Percentiles rank a stretch among this genome's conserved stretches.
Evolutionary conservation across 2,888 invertebrate genomes (phyloP).

Genomic region (Peribatodes rhomboidaria): DNA sequence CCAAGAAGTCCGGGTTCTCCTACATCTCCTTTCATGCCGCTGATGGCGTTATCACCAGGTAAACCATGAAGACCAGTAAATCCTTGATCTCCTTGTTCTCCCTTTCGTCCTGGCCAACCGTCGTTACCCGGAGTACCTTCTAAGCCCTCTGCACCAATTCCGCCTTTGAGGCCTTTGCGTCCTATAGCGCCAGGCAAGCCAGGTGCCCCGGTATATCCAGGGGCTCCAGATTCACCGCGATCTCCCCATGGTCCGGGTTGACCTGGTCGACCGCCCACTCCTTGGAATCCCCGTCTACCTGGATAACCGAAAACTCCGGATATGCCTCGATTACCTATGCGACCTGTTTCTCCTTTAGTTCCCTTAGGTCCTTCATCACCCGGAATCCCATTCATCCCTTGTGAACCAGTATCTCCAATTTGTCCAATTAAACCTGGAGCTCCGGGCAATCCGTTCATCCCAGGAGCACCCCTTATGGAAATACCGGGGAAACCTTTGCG

Average conservation of each 20-base stretch:
- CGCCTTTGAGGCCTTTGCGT: constrained; percentile 62
- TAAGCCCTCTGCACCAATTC: constrained; percentile 59
- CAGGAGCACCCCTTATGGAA: constrained; percentile 88
- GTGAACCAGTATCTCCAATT: constrained; percentile 85
- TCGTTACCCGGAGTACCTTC: constrained; percentile 60
- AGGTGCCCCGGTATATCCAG: constrained; percentile 66
- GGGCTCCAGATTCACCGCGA: constrained; percentile 91
- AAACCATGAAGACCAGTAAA: constrained; percentile 84
- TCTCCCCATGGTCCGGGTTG: constrained; percentile 86
- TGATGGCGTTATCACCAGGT: constrained; percentile 87
- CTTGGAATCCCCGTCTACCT: constrained; percentile 80
- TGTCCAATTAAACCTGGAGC: constrained; percentile 88
- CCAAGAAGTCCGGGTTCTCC: constrained; percentile 83
- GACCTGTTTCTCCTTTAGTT: constrained; percentile 85
- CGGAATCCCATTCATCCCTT: constrained; percentile 72
- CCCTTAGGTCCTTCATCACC: constrained; percentile 83
- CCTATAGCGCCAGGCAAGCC: constrained; percentile 83
- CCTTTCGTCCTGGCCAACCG: constrained; percentile 75
- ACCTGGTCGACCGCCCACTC: constrained; percentile 67
- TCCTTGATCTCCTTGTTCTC: constrained; percentile 84
- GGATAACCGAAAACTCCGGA: constrained; percentile 69
- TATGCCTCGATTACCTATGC: constrained; percentile 68
- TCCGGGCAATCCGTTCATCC: constrained; percentile 91
- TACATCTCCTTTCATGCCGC: constrained; percentile 88
- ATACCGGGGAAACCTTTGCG: constrained; percentile 75